Evolutionary conservation across 2,113 vertebrate genomes (phyloP).

Genomic region (Burhinus bistriatus): DNA sequence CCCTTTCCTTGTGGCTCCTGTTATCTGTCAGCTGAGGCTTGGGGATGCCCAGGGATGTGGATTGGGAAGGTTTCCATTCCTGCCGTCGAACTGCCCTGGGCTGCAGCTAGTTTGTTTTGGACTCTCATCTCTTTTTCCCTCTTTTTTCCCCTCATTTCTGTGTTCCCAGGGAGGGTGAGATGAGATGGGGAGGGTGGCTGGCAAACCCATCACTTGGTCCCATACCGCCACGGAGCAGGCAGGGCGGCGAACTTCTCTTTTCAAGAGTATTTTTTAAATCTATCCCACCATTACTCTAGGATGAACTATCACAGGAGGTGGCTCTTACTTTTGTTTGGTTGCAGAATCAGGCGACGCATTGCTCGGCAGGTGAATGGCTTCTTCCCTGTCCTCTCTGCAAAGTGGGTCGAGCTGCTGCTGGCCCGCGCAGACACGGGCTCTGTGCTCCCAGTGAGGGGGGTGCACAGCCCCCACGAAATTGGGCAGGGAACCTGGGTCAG

Average conservation of each 20-base stretch:
- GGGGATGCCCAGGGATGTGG: background rate
- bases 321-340: background rate
- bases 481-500: background rate
- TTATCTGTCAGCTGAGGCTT: background rate
- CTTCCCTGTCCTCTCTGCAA: background rate
- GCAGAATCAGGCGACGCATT: fast-evolving
- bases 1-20: background rate
- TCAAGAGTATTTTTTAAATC: background rate
- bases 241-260: background rate
- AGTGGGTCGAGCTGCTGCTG: background rate
- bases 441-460: background rate
- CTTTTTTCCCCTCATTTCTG: background rate
- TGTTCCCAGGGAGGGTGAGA: background rate
- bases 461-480: fast-evolving
- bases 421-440: fast-evolving
- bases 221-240: fast-evolving
- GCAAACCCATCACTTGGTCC: background rate
- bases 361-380: background rate
- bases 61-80: background rate
- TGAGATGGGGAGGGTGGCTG: background rate
- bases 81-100: fast-evolving
- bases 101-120: background rate
- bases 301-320: background rate
- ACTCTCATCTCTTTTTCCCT: background rate
- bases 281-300: background rate